These are phyloP conservation scores for Spatulosminthurus flaviceps DNA, from an alignment of 2,888 invertebrate genomes.

Conservation along the genomic window DNA sequence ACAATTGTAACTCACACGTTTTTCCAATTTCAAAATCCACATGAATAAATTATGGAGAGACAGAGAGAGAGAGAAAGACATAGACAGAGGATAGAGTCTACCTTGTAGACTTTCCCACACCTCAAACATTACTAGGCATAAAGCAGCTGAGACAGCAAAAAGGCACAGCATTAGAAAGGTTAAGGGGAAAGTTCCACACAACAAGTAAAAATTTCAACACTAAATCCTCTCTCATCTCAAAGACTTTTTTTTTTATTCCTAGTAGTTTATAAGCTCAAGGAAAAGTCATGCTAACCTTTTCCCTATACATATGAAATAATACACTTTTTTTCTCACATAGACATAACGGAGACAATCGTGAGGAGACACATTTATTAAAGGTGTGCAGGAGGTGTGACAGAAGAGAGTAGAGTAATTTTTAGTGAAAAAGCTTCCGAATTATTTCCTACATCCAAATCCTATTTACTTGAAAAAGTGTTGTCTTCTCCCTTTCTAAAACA, in stretches of 20 bases:
- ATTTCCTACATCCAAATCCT: too few species aligned
- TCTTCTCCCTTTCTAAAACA: too few species aligned
- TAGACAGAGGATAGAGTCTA: not conserved
- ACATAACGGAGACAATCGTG: not conserved
- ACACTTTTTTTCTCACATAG: too few species aligned
- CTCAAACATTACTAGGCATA: not conserved
- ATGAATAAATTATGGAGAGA: slow-evolving; percentile 23
- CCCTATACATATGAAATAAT: too few species aligned
- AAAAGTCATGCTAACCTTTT: not conserved
- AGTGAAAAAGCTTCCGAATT: not conserved
- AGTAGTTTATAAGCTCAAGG: too few species aligned
- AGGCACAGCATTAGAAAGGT: not conserved
- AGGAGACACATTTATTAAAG: slow-evolving; percentile 10
- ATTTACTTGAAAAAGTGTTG: too few species aligned
- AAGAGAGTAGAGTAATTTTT: not conserved
- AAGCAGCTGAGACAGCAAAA: not conserved
- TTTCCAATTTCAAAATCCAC: slow-evolving; percentile 25
- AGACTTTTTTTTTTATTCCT: not conserved
- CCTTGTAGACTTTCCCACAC: not conserved
- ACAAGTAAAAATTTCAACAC: not conserved
- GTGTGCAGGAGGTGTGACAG: not conserved
- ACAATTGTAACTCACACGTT: not conserved
- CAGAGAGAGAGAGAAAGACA: not conserved
- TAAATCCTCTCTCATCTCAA: not conserved
- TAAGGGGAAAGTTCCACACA: not conserved